phyloP scores from a whole-genome alignment of 2,797 vertebrate species.

The Nannoperca obscura region DNA sequence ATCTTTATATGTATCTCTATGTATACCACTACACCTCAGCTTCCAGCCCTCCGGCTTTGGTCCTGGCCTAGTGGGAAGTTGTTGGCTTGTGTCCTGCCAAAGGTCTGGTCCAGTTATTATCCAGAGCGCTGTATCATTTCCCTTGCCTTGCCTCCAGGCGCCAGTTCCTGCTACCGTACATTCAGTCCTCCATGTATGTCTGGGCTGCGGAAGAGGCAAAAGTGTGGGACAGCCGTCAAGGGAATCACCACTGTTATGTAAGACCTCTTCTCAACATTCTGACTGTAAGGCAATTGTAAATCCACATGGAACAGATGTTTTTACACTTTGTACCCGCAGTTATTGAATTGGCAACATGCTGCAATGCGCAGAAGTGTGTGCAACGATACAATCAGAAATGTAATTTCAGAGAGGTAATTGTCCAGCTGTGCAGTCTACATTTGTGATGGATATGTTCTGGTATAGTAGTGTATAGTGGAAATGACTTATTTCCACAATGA shows the following conservation, averaged over 20 bases:
- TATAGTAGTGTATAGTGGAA: neutral
- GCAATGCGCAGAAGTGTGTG: constrained; percentile 39
- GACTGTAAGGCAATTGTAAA: constrained; percentile 41
- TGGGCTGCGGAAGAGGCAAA: constrained; percentile 43
- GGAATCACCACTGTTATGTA: constrained; percentile 59
- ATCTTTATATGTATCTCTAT: neutral
- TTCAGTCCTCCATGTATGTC: constrained; percentile 45
- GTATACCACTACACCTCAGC: constrained; percentile 5
- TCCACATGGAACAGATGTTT: constrained; percentile 46
- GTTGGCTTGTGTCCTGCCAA: constrained; percentile 57
- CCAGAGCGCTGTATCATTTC: constrained; percentile 57
- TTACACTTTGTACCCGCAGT: constrained; percentile 41
- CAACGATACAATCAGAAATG: constrained; percentile 7
- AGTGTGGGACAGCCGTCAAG: constrained; percentile 40
- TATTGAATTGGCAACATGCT: constrained; percentile 35
- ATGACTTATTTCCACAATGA: no score
- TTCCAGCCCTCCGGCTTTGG: constrained; percentile 28
- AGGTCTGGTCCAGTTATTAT: constrained; percentile 76
- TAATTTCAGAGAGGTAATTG: constrained; percentile 16
- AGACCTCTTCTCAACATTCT: constrained; percentile 32
- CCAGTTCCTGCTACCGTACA: constrained; percentile 47
- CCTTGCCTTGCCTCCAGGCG: constrained; percentile 47
- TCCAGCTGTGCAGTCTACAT: constrained; percentile 27
- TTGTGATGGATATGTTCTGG: constrained; percentile 12
- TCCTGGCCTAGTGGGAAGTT: constrained; percentile 41